phyloP scores from a whole-genome alignment of 2,797 vertebrate species.

The Arremon brunneinucha region DNA sequence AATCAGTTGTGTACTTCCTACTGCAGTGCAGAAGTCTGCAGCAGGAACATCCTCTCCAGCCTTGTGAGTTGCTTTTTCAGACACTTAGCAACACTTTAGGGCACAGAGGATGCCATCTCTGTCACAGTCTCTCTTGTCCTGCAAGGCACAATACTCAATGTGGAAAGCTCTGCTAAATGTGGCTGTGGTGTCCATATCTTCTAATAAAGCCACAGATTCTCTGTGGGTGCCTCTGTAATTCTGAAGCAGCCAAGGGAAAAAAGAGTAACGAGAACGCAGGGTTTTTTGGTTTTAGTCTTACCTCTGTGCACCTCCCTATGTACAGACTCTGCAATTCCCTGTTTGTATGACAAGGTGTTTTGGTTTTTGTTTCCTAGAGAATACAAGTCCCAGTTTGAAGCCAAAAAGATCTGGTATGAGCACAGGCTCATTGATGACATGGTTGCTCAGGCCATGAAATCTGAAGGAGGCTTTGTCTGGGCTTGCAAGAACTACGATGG shows the following conservation, averaged over 20 bases:
- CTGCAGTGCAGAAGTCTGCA: not conserved
- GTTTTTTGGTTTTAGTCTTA: not conserved
- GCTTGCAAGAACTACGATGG: constrained; percentile 99
- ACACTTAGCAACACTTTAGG: not conserved
- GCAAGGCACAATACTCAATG: not conserved
- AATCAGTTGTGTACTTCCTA: constrained; percentile 23
- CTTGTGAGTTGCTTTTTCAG: not conserved
- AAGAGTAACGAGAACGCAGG: not conserved
- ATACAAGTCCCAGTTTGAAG: constrained; percentile 89
- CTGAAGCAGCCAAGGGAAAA: not conserved
- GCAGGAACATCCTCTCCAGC: not conserved
- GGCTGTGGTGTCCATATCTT: not conserved
- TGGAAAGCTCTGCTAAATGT: not conserved
- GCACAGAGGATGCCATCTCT: not conserved
- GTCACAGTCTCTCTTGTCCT: not conserved
- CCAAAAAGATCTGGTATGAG: constrained; percentile 94
- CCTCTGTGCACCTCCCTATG: not conserved
- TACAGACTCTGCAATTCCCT: not conserved
- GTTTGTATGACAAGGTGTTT: not conserved
- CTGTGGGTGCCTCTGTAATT: not conserved
- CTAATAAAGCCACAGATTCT: not conserved
- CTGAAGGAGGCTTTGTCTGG: constrained; percentile 98
- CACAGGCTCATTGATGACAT: constrained; percentile 98
- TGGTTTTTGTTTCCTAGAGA: constrained; percentile 75
- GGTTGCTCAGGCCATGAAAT: constrained; percentile 98